Conservation (phyloP, 2,888 invertebrate species). For the Strigamia crassipes region DNA sequence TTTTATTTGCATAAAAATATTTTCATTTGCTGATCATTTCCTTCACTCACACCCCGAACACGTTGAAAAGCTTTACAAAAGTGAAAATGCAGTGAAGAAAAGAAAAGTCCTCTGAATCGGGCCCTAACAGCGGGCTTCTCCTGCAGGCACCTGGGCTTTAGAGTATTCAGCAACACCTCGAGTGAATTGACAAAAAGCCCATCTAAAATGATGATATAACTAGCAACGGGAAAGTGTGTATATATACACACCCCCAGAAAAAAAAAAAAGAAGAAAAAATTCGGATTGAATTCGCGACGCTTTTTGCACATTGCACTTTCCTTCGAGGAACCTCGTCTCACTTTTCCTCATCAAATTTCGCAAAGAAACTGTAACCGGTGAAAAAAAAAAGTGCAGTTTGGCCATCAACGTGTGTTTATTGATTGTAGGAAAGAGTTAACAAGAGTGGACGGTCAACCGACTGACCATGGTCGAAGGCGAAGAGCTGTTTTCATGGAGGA, state of each 20-base stretch:
- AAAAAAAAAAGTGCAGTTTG: background rate
- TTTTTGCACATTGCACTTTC: slow-evolving; percentile 17
- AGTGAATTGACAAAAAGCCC: background rate
- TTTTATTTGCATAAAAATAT: background rate
- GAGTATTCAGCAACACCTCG: background rate
- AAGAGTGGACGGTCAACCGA: slow-evolving; percentile 23
- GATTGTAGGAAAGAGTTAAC: slow-evolving; percentile 32
- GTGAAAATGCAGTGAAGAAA: background rate
- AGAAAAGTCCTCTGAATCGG: background rate
- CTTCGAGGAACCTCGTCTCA: background rate
- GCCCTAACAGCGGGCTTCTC: background rate
- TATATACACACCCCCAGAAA: background rate
- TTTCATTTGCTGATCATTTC: background rate
- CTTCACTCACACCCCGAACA: background rate
- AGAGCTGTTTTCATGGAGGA: slow-evolving; percentile 13
- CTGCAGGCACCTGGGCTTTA: background rate
- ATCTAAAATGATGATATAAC: background rate
- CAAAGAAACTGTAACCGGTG: background rate
- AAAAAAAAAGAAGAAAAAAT: background rate
- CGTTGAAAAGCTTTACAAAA: background rate
- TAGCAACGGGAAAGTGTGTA: background rate
- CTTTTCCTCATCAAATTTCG: slow-evolving; percentile 17
- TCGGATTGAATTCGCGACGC: background rate
- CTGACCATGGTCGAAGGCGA: slow-evolving; percentile 14
- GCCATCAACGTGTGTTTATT: slow-evolving; percentile 28